These are phyloP conservation scores for Oscheius myriophilus DNA, from an alignment of 2,888 invertebrate genomes.

Conservation along the genomic window DNA sequence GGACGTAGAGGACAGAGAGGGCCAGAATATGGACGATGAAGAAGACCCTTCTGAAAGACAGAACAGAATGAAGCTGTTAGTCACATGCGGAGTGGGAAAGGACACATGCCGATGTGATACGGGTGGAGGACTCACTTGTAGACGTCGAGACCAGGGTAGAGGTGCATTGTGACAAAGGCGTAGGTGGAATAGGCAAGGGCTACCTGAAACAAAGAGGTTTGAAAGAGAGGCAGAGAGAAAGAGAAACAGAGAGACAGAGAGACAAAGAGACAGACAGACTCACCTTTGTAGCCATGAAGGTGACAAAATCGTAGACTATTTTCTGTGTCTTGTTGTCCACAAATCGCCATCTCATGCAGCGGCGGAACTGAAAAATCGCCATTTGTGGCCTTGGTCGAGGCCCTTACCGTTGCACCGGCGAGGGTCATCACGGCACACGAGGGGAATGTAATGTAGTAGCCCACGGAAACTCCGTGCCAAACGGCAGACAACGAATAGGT, in stretches of 20 bases:
- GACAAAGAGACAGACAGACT: neutral
- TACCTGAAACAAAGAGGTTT: constrained; percentile 30
- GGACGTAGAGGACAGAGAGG: constrained; percentile 70
- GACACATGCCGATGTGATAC: neutral
- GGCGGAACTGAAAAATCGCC: constrained; percentile 78
- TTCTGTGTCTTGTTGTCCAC: constrained; percentile 75
- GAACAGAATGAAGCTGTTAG: neutral
- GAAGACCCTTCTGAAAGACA: constrained; percentile 71
- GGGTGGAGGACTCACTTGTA: constrained; percentile 79
- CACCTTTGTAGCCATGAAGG: constrained; percentile 82
- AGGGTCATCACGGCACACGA: constrained; percentile 87
- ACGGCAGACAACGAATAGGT: constrained; percentile 89
- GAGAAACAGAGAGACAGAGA: too few species aligned
- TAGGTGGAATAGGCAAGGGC: constrained; percentile 89
- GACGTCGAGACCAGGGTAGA: constrained; percentile 81
- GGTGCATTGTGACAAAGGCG: constrained; percentile 89
- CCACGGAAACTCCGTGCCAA: constrained; percentile 82
- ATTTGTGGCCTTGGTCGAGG: neutral
- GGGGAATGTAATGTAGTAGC: constrained; percentile 88
- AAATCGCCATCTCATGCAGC: constrained; percentile 83
- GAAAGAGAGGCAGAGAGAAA: too few species aligned
- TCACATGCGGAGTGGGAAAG: too few species aligned
- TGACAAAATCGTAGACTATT: constrained; percentile 83
- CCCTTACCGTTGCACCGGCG: constrained; percentile 74
- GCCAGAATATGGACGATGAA: constrained; percentile 73